These are phyloP conservation scores for Rhadinocentrus ornatus DNA, from an alignment of 2,797 vertebrate genomes.

Conservation along the genomic window DNA sequence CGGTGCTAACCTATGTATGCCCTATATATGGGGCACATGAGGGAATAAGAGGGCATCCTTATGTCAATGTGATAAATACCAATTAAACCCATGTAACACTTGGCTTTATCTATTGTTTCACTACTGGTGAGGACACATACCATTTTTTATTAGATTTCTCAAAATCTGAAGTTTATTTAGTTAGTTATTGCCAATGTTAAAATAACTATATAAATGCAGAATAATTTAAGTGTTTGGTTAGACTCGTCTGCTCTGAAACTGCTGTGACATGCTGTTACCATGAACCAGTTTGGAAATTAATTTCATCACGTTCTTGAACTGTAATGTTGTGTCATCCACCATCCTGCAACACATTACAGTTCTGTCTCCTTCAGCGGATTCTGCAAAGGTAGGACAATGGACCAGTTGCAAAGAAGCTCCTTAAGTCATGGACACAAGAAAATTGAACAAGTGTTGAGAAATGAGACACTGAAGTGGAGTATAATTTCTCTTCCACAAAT, in stretches of 20 bases:
- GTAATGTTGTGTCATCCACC: slow-evolving; percentile 28
- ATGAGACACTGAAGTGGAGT: slow-evolving; percentile 17
- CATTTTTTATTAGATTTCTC: background rate
- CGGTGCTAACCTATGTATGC: too few relatives aligned
- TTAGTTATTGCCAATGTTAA: background rate
- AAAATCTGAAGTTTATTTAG: background rate
- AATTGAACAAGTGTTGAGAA: slow-evolving; percentile 10
- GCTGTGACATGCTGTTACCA: slow-evolving; percentile 1
- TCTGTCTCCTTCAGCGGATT: slow-evolving; percentile 52
- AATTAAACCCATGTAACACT: background rate
- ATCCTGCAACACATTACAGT: slow-evolving; percentile 21
- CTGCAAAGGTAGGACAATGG: slow-evolving; percentile 1
- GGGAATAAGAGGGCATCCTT: background rate
- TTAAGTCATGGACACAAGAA: slow-evolving; percentile 41
- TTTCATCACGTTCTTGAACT: slow-evolving; percentile 50
- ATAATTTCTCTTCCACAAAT: background rate
- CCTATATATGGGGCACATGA: background rate
- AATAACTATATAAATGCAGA: background rate
- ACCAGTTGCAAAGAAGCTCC: slow-evolving; percentile 10
- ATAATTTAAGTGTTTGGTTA: background rate
- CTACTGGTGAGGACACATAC: background rate
- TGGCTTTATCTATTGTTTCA: background rate
- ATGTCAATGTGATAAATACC: background rate
- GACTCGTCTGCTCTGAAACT: slow-evolving; percentile 6
- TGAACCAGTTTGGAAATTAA: slow-evolving; percentile 28